A percentile compares a stretch with the other conserved stretches of the same genome.
Conservation (phyloP, 2,797 vertebrate genomes). For the Falco concolor region DNA sequence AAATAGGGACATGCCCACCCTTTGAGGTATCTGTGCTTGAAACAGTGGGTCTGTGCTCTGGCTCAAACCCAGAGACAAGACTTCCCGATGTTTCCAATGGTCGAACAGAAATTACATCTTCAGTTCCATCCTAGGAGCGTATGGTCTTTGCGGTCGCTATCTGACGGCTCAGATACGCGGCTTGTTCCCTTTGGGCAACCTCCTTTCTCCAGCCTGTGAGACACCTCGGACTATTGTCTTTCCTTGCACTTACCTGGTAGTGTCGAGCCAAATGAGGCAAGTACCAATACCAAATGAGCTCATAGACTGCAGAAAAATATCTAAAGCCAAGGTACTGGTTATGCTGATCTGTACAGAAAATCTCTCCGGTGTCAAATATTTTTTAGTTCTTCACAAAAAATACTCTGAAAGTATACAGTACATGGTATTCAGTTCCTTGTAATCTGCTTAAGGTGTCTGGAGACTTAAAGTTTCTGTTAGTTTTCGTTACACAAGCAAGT, state of each 20-base stretch:
- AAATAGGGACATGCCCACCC: background rate
- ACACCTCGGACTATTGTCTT: background rate
- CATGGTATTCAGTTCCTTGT: background rate
- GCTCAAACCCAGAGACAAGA: background rate
- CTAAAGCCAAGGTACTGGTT: background rate
- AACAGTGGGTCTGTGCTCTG: background rate
- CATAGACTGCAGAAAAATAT: background rate
- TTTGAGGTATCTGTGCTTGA: background rate
- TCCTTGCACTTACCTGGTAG: background rate
- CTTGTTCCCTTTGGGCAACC: background rate
- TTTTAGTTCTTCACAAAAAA: background rate
- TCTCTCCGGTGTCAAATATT: background rate
- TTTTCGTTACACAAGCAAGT: background rate
- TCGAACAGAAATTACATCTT: background rate
- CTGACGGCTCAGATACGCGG: rapidly evolving
- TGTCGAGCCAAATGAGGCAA: background rate
- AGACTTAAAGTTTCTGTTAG: background rate
- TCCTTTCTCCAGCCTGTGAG: background rate
- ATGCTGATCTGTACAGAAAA: background rate
- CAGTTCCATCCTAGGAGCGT: background rate
- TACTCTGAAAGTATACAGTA: background rate
- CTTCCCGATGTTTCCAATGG: background rate
- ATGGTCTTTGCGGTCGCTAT: background rate
- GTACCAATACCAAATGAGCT: background rate
- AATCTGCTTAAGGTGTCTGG: background rate